Conservation (phyloP, 2,797 vertebrate species). For the Coreius guichenoti region DNA sequence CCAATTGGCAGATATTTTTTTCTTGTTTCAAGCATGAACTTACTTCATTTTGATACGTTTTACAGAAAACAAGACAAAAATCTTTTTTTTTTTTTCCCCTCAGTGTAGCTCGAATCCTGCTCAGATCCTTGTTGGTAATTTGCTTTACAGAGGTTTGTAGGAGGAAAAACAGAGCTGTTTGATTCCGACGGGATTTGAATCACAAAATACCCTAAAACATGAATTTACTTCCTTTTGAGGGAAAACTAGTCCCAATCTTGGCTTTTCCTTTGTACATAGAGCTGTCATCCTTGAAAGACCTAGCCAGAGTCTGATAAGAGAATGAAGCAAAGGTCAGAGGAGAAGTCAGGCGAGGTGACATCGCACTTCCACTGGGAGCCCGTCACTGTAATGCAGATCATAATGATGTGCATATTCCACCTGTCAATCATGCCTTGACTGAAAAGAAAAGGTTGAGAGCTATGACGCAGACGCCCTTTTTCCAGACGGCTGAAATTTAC, state of each 20-base stretch:
- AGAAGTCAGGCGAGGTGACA: slow-evolving; percentile 35
- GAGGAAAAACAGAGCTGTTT: not conserved
- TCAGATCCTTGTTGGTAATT: not conserved
- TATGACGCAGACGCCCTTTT: slow-evolving; percentile 6
- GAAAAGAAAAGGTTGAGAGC: slow-evolving; percentile 21
- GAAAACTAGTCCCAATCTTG: not conserved
- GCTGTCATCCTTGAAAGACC: not conserved
- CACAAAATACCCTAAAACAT: not conserved
- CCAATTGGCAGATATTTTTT: not conserved
- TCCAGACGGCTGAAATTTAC: slow-evolving; percentile 25
- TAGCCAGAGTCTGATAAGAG: not conserved
- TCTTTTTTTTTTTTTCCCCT: not conserved
- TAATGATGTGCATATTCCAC: slow-evolving; percentile 36
- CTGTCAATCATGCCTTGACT: slow-evolving; percentile 43
- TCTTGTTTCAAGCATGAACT: not conserved
- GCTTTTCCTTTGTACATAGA: slow-evolving; percentile 1
- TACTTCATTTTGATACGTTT: not conserved
- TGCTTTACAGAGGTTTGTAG: not conserved
- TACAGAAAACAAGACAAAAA: not conserved
- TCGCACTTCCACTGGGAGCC: slow-evolving; percentile 7
- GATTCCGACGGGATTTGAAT: not conserved
- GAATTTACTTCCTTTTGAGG: not conserved
- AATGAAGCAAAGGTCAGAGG: slow-evolving; percentile 1
- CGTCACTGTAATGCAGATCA: slow-evolving; percentile 15
- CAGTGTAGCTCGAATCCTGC: too few species aligned